These are phyloP conservation scores for Mesorhabditis sp. DNA, from an alignment of 2,888 invertebrate genomes.

Conservation along the genomic window DNA sequence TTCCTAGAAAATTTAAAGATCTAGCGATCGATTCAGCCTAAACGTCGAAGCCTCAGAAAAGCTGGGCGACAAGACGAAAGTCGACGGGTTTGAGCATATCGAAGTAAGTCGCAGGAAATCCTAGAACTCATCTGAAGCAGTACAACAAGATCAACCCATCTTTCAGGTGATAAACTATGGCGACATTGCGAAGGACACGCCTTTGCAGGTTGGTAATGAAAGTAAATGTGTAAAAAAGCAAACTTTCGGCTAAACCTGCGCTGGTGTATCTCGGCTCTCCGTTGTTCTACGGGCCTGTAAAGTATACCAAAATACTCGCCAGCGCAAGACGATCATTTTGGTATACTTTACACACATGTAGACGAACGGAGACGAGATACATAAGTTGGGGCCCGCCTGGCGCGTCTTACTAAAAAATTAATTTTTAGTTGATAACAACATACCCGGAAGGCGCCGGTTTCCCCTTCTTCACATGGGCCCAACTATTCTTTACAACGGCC, in stretches of 20 bases:
- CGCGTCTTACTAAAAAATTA: slow-evolving; percentile 17
- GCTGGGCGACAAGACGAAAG: slow-evolving; percentile 42
- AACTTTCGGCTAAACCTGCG: not conserved
- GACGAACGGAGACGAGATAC: slow-evolving; percentile 25
- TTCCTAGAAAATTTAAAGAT: not conserved
- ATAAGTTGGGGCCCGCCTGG: slow-evolving; percentile 10
- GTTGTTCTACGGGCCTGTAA: too few relatives aligned
- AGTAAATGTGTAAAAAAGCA: not conserved
- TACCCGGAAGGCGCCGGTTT: slow-evolving; percentile 57
- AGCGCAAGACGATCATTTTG: too few relatives aligned
- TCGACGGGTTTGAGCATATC: slow-evolving; percentile 40
- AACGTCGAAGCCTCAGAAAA: slow-evolving; percentile 39
- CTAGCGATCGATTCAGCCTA: slow-evolving; percentile 22
- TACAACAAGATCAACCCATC: not conserved
- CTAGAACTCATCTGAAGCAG: not conserved
- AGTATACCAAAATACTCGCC: too few relatives aligned
- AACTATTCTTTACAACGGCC: slow-evolving; percentile 54
- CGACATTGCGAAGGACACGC: slow-evolving; percentile 26
- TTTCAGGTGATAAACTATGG: slow-evolving; percentile 44
- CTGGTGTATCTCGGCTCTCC: too few relatives aligned
- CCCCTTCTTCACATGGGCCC: slow-evolving; percentile 58
- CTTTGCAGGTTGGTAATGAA: slow-evolving; percentile 30
- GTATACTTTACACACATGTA: too few relatives aligned
- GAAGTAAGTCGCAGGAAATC: slow-evolving; percentile 16
- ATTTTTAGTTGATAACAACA: slow-evolving; percentile 49